Conservation (phyloP, 2,888 invertebrate genomes). For the Heliconius erato region DNA sequence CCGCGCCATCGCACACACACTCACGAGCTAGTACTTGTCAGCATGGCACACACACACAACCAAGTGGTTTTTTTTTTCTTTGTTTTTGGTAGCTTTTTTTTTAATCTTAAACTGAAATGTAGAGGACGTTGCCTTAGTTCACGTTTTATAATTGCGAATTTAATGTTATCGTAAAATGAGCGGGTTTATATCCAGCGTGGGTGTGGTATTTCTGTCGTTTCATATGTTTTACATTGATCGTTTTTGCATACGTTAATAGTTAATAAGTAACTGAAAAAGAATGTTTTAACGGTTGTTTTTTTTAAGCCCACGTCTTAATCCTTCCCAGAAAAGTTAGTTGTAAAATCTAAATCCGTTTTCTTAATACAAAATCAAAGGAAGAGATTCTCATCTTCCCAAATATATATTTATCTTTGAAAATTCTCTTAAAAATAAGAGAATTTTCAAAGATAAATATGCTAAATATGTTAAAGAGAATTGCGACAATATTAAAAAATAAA, state of each 20-base stretch:
- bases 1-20: constrained; percentile 80
- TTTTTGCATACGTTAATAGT: not conserved
- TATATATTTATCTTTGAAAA: too few species aligned
- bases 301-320: not conserved
- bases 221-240: constrained; percentile 1
- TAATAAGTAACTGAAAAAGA: not conserved
- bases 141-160: constrained; percentile 25
- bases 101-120: constrained; percentile 39
- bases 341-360: too few species aligned
- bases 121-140: constrained; percentile 44
- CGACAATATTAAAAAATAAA: not conserved
- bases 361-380: too few species aligned
- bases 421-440: too few species aligned
- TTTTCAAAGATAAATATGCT: too few species aligned
- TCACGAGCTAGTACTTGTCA: constrained; percentile 83
- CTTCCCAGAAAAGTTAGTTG: not conserved
- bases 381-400: too few species aligned
- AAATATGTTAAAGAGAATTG: not conserved
- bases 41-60: constrained; percentile 78
- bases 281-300: not conserved
- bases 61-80: constrained; percentile 29
- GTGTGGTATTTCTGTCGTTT: not conserved
- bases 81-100: constrained; percentile 34
- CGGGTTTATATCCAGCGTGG: constrained; percentile 9
- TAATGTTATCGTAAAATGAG: constrained; percentile 18